Evolutionary conservation across 2,113 vertebrate species (phyloP).

Genomic region (Mesoclemmys tuberculata): DNA sequence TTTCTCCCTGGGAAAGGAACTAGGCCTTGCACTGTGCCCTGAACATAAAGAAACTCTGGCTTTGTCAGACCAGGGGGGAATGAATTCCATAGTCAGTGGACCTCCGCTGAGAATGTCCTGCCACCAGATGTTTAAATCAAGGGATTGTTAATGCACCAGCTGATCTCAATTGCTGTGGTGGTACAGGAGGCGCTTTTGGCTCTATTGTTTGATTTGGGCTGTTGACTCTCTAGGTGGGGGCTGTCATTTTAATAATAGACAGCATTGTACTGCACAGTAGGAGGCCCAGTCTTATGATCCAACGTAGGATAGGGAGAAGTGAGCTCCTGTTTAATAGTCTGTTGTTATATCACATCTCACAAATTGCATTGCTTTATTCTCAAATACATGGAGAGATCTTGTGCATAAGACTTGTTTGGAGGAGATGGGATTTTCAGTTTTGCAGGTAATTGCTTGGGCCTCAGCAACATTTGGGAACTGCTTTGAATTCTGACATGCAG

Average conservation of each 20-base stretch:
- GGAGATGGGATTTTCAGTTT: slow-evolving; percentile 41
- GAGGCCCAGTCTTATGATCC: slow-evolving; percentile 39
- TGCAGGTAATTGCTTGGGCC: not conserved
- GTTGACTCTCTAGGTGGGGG: slow-evolving; percentile 61
- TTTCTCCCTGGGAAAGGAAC: slow-evolving; percentile 70
- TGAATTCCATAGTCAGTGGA: slow-evolving; percentile 46
- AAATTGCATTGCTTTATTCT: slow-evolving; percentile 39
- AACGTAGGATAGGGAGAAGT: slow-evolving; percentile 44
- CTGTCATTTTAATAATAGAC: slow-evolving; percentile 69
- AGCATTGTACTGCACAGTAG: slow-evolving; percentile 55
- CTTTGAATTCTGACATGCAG: not conserved
- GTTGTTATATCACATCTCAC: slow-evolving; percentile 45
- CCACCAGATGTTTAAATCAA: slow-evolving; percentile 75
- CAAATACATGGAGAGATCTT: not conserved
- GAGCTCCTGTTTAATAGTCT: slow-evolving; percentile 62
- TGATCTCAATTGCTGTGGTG: slow-evolving; percentile 68
- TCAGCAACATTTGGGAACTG: not conserved
- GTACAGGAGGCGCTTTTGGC: slow-evolving; percentile 17
- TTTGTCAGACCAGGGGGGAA: slow-evolving; percentile 59
- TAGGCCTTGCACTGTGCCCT: slow-evolving; percentile 41
- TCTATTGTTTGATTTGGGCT: slow-evolving; percentile 54
- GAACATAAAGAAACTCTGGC: slow-evolving; percentile 63
- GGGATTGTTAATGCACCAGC: slow-evolving; percentile 61
- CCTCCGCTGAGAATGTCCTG: slow-evolving; percentile 68
- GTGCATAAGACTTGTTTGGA: slow-evolving; percentile 2